Percentiles rank a stretch among this genome's conserved stretches.
These are phyloP conservation scores for Acrobasis consociella DNA, from an alignment of 2,888 invertebrate species.

Conservation along the genomic window DNA sequence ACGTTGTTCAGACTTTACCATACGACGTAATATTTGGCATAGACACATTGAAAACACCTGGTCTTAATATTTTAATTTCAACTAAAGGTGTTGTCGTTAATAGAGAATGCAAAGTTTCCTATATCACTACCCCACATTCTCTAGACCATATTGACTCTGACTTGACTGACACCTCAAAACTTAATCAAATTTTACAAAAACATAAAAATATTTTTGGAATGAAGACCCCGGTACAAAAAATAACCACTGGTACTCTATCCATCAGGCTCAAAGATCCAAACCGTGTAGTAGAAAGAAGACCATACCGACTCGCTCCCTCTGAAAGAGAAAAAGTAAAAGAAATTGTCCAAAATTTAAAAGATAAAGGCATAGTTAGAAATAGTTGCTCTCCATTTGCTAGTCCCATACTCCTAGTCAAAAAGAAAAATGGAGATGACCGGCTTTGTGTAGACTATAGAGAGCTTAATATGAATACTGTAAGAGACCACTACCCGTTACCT, in stretches of 20 bases:
- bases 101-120: slow-evolving; percentile 1
- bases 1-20: slow-evolving; percentile 15
- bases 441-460: neutral
- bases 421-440: neutral
- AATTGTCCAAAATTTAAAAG: no score
- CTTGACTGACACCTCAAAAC: slow-evolving; percentile 1
- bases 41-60: slow-evolving; percentile 10
- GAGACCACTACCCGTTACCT: neutral
- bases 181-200: no score
- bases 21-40: slow-evolving; percentile 19
- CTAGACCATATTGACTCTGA: slow-evolving; percentile 11
- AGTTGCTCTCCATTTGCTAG: neutral
- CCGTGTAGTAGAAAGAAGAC: no score
- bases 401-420: neutral
- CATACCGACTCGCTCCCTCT: no score
- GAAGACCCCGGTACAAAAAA: no score
- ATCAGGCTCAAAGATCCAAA: no score
- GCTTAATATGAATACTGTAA: neutral
- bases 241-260: no score
- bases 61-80: no score
- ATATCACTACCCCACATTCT: slow-evolving; percentile 2
- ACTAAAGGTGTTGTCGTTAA: no score
- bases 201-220: no score
- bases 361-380: neutral
- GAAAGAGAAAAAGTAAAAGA: no score